Conservation (phyloP, 2,888 invertebrate genomes). For the Ptilodon capucinus region DNA sequence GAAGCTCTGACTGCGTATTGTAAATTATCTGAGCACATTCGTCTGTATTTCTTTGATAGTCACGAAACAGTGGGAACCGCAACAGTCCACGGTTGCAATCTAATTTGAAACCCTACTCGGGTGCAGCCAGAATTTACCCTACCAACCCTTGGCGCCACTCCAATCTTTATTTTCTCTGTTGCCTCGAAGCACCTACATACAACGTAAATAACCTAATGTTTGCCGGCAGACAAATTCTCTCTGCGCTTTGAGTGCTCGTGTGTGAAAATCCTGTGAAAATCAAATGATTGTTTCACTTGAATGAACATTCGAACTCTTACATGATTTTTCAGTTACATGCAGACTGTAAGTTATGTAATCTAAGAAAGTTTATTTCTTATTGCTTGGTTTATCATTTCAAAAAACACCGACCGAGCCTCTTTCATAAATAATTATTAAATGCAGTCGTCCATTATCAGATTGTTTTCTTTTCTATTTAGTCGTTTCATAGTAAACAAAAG, state of each 20-base stretch:
- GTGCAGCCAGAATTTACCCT: slow-evolving; percentile 50
- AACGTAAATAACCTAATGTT: slow-evolving; percentile 56
- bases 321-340: not conserved
- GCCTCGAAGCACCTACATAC: slow-evolving; percentile 47
- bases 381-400: no score
- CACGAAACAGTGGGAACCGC: slow-evolving; percentile 23
- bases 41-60: slow-evolving; percentile 31
- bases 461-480: no score
- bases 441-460: no score
- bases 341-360: no score
- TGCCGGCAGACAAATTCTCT: slow-evolving; percentile 52
- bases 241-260: slow-evolving; percentile 44
- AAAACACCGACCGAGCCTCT: no score
- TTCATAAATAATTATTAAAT: no score
- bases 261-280: slow-evolving; percentile 49
- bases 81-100: slow-evolving; percentile 39
- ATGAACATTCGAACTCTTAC: slow-evolving; percentile 23
- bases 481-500: no score
- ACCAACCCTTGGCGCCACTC: slow-evolving; percentile 54
- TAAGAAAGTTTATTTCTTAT: no score
- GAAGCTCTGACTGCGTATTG: slow-evolving; percentile 18
- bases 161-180: slow-evolving; percentile 60
- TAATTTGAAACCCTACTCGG: slow-evolving; percentile 53
- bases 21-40: slow-evolving; percentile 18
- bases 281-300: slow-evolving; percentile 36